Percentiles rank a stretch among this genome's conserved stretches.
phyloP scores from a whole-genome alignment of 1,140 invertebrate genomes.

The Scaptomyza graminum region DNA sequence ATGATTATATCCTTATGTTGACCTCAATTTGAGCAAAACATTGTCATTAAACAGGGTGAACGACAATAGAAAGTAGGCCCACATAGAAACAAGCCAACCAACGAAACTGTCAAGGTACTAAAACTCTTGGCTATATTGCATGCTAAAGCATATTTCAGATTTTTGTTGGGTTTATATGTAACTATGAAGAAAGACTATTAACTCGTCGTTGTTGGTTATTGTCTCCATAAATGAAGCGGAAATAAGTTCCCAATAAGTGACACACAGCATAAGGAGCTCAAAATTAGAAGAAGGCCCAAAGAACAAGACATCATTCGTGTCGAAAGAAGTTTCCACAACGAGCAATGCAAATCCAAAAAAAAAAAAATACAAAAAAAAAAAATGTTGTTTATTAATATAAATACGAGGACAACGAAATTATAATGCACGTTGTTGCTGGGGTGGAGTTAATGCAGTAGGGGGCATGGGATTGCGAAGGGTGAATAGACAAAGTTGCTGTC shows the following conservation, averaged over 20 bases:
- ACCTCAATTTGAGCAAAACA: slow-evolving; percentile 19
- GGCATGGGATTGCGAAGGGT: slow-evolving; percentile 12
- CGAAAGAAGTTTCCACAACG: slow-evolving; percentile 74
- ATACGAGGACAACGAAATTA: slow-evolving; percentile 73
- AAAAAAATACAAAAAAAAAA: slow-evolving; percentile 16
- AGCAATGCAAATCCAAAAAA: slow-evolving; percentile 1
- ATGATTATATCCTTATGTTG: slow-evolving; percentile 44
- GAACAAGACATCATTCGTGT: slow-evolving; percentile 56
- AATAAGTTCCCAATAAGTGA: slow-evolving; percentile 27
- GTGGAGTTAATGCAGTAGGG: background rate
- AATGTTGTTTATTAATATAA: slow-evolving; percentile 78
- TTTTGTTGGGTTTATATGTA: slow-evolving; percentile 2
- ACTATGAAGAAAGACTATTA: slow-evolving; percentile 37
- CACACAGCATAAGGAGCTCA: slow-evolving; percentile 48
- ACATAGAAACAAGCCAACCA: background rate
- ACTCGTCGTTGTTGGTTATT: slow-evolving; percentile 51
- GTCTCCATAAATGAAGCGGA: slow-evolving; percentile 43
- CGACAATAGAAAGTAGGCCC: slow-evolving; percentile 61
- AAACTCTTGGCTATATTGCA: slow-evolving; percentile 52
- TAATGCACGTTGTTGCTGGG: slow-evolving; percentile 52
- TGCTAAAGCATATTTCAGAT: slow-evolving; percentile 54
- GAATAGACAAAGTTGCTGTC: slow-evolving; percentile 64
- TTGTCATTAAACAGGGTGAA: slow-evolving; percentile 21
- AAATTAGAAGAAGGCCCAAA: slow-evolving; percentile 53
- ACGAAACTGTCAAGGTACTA: background rate